phyloP scores from a whole-genome alignment of 2,888 invertebrate species.

The Tachystola acroxantha region DNA sequence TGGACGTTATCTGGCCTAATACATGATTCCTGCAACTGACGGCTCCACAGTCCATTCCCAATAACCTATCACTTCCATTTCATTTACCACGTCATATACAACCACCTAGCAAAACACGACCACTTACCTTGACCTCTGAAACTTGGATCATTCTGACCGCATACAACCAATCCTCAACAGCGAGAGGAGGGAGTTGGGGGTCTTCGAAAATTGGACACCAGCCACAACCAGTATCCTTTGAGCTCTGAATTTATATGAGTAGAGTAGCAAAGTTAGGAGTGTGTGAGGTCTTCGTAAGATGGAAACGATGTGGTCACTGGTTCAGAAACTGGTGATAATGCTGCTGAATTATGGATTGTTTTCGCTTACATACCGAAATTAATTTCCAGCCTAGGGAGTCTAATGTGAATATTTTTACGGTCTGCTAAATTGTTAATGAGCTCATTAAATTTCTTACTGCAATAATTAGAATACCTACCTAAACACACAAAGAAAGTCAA shows the following conservation, averaged over 20 bases:
- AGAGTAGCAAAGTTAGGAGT: not conserved
- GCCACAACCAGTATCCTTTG: slow-evolving; percentile 25
- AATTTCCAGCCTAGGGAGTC: slow-evolving; percentile 14
- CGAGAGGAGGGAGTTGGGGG: slow-evolving; percentile 21
- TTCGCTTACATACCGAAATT: slow-evolving; percentile 21
- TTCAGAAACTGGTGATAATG: slow-evolving; percentile 62
- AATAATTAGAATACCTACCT: not conserved
- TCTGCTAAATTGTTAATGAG: not conserved
- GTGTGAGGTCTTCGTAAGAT: slow-evolving; percentile 29
- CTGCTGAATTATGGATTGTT: slow-evolving; percentile 50
- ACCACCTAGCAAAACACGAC: slow-evolving; percentile 24
- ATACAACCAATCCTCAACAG: slow-evolving; percentile 10
- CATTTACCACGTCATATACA: slow-evolving; percentile 52
- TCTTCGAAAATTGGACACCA: slow-evolving; percentile 32
- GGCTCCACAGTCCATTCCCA: slow-evolving; percentile 19
- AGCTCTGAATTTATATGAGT: slow-evolving; percentile 15
- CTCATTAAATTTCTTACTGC: not conserved
- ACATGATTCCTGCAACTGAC: not conserved
- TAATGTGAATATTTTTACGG: slow-evolving; percentile 6
- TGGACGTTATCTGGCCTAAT: not conserved
- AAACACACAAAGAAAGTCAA: no score
- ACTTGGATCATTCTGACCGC: slow-evolving; percentile 11
- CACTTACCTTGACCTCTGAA: slow-evolving; percentile 27
- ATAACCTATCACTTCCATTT: slow-evolving; percentile 45
- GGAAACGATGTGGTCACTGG: slow-evolving; percentile 40